These are phyloP conservation scores for Ochropleura plecta DNA, from an alignment of 2,888 invertebrate genomes.

Conservation along the genomic window DNA sequence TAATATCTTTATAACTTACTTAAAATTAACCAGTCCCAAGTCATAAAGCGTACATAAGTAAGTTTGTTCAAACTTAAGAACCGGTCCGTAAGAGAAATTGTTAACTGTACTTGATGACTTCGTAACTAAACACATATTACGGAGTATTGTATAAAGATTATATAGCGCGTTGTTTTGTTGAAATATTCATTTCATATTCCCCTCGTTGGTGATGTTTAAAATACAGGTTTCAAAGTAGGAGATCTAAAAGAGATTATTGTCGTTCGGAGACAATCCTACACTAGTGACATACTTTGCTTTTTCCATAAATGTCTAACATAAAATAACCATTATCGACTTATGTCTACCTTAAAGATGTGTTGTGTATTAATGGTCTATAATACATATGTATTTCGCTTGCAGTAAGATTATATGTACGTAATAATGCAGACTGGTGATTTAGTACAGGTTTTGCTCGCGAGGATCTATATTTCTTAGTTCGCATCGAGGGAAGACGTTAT, in stretches of 20 bases:
- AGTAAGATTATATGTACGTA: slow-evolving; percentile 78
- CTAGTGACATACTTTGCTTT: slow-evolving; percentile 25
- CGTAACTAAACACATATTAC: slow-evolving; percentile 84
- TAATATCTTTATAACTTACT: slow-evolving; percentile 71
- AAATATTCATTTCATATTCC: slow-evolving; percentile 34
- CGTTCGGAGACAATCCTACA: slow-evolving; percentile 13
- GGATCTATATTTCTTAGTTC: slow-evolving; percentile 90
- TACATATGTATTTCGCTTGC: slow-evolving; percentile 68
- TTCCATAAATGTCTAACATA: slow-evolving; percentile 10
- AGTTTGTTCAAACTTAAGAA: slow-evolving; percentile 84
- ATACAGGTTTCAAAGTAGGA: slow-evolving; percentile 18
- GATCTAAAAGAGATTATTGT: slow-evolving; percentile 12
- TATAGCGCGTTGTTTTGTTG: slow-evolving; percentile 45
- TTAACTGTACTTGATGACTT: slow-evolving; percentile 88
- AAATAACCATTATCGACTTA: slow-evolving; percentile 10
- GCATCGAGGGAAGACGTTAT: slow-evolving; percentile 89
- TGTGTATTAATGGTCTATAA: slow-evolving; percentile 54
- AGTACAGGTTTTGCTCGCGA: slow-evolving; percentile 88
- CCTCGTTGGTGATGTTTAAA: slow-evolving; percentile 8
- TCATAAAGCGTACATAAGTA: slow-evolving; percentile 82
- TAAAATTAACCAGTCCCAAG: slow-evolving; percentile 76
- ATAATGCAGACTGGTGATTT: slow-evolving; percentile 89
- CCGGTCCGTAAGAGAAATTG: slow-evolving; percentile 87
- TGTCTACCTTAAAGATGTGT: slow-evolving; percentile 40
- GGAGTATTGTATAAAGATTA: slow-evolving; percentile 67